A percentile compares a stretch with the other conserved stretches of the same genome.
Evolutionary conservation across 2,888 invertebrate species (phyloP).

Genomic region (Cybosia mesomella): DNA sequence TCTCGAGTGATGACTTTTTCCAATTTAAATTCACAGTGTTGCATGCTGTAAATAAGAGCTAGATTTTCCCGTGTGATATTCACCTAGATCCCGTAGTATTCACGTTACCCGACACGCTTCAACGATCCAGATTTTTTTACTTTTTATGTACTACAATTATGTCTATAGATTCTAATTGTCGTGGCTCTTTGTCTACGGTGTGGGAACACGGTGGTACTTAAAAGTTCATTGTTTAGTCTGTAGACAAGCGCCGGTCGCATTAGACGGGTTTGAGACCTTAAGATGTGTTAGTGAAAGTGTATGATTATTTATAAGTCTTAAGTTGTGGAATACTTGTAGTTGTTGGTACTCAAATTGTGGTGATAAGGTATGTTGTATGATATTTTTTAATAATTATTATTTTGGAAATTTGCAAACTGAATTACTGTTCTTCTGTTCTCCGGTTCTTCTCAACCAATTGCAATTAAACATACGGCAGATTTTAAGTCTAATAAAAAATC

Average conservation of each 20-base stretch:
- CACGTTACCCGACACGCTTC: slow-evolving; percentile 44
- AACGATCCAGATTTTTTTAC: slow-evolving; percentile 33
- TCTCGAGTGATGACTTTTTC: neutral
- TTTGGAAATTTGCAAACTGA: neutral
- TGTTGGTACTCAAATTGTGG: neutral
- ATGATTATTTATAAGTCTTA: neutral
- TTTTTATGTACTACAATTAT: slow-evolving; percentile 52
- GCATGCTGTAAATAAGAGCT: neutral
- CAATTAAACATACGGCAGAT: too few relatives aligned
- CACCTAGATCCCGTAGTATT: slow-evolving; percentile 26
- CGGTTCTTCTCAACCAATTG: too few relatives aligned
- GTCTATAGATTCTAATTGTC: slow-evolving; percentile 56
- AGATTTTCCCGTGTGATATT: slow-evolving; percentile 48
- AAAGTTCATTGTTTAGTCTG: slow-evolving; percentile 41
- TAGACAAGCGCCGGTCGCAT: slow-evolving; percentile 8
- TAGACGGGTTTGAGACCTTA: slow-evolving; percentile 11
- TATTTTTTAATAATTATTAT: neutral
- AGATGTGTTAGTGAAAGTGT: slow-evolving; percentile 20
- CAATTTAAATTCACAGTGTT: neutral
- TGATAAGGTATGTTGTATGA: slow-evolving; percentile 7
- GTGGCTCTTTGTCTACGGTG: slow-evolving; percentile 54
- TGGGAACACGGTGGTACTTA: slow-evolving; percentile 46
- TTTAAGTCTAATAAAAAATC: too few relatives aligned
- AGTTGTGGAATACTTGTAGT: neutral
- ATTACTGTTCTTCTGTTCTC: too few relatives aligned